phyloP scores from a whole-genome alignment of 2,797 vertebrate genomes.

The Xenops minutus region DNA sequence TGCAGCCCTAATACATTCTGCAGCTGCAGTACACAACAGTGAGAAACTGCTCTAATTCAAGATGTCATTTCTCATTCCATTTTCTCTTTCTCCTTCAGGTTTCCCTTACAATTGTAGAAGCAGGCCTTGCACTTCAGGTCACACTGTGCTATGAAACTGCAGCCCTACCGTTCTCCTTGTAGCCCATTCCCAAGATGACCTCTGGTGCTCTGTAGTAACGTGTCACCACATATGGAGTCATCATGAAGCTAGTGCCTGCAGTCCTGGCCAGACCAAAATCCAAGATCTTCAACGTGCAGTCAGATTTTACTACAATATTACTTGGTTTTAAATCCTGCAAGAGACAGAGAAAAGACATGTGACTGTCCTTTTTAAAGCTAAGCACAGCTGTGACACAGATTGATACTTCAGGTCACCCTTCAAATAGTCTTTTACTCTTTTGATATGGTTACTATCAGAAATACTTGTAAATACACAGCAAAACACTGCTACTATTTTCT shows the following conservation, averaged over 20 bases:
- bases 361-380: not conserved
- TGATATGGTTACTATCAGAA: not conserved
- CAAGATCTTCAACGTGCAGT: slow-evolving; percentile 98
- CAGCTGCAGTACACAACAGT: not conserved
- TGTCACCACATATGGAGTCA: slow-evolving; percentile 98
- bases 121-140: not conserved
- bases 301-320: slow-evolving; percentile 99
- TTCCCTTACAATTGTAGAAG: not conserved
- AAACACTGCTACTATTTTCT: not conserved
- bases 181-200: slow-evolving; percentile 99
- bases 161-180: slow-evolving; percentile 97
- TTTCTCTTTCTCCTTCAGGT: not conserved
- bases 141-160: not conserved
- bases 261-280: slow-evolving; percentile 98
- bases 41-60: not conserved
- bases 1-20: not conserved
- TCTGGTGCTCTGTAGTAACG: slow-evolving; percentile 98
- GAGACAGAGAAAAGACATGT: not conserved
- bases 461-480: not conserved
- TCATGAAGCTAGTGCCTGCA: slow-evolving; percentile 99
- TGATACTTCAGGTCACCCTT: not conserved
- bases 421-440: not conserved
- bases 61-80: not conserved
- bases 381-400: rapidly evolving
- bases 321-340: slow-evolving; percentile 97